A percentile compares a stretch with the other conserved stretches of the same genome.
phyloP scores from a whole-genome alignment of 2,797 vertebrate genomes.

The Galagoides demidoff region DNA sequence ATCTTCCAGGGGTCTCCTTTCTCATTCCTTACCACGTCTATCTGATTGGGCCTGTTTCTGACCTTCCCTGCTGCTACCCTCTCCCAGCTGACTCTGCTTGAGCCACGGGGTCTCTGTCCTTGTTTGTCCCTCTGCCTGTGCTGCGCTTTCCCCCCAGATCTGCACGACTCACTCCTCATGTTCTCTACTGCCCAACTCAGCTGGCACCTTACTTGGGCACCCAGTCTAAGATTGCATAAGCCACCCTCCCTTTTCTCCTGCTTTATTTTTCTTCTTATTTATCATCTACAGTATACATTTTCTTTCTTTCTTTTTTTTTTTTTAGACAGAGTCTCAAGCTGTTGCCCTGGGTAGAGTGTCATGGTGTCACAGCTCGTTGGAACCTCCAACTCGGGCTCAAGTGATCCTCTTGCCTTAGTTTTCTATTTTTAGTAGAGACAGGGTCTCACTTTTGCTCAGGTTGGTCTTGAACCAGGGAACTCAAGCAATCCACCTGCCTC shows the following conservation, averaged over 20 bases:
- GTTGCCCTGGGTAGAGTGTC: too few species aligned
- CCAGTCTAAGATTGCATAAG: not conserved
- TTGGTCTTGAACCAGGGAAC: too few species aligned
- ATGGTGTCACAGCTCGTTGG: too few species aligned
- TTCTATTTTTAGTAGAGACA: too few species aligned
- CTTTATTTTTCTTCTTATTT: not conserved
- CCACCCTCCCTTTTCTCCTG: rapidly evolving
- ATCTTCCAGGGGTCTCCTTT: not conserved
- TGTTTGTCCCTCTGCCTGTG: not conserved
- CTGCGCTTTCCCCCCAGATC: not conserved
- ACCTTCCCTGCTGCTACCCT: not conserved
- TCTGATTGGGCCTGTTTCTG: not conserved
- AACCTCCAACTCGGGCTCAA: too few species aligned
- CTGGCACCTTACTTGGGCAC: not conserved
- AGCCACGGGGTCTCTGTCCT: not conserved
- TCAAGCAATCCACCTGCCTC: too few species aligned
- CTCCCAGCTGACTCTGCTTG: not conserved
- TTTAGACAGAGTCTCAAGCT: too few species aligned
- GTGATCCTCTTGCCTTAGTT: too few species aligned
- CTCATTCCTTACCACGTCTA: not conserved
- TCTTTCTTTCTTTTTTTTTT: not conserved
- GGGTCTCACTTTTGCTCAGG: too few species aligned
- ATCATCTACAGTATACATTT: not conserved
- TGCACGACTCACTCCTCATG: not conserved
- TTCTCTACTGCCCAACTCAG: not conserved